These are phyloP conservation scores for Xylocopa sonorina DNA, from an alignment of 1,140 invertebrate genomes.

Conservation along the genomic window DNA sequence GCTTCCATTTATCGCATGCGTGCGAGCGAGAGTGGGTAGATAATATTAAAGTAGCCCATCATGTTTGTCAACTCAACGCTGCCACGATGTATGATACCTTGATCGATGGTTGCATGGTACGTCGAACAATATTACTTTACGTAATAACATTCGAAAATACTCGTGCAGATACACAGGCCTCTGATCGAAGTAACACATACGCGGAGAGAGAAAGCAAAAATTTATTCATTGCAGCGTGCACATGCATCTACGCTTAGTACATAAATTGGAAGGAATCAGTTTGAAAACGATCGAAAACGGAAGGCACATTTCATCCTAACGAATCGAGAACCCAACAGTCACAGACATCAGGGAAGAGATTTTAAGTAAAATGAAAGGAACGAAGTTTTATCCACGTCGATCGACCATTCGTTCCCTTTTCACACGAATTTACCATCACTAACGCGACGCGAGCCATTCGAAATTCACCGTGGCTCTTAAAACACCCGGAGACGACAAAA, in stretches of 20 bases:
- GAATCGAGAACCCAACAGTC: too few species aligned
- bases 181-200: neutral
- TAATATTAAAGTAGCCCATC: constrained; percentile 62
- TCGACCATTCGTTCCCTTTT: too few species aligned
- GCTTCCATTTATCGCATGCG: constrained; percentile 40
- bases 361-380: too few species aligned
- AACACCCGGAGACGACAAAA: neutral
- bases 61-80: constrained; percentile 66
- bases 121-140: constrained; percentile 56
- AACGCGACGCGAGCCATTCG: too few species aligned
- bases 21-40: constrained; percentile 39
- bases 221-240: too few species aligned
- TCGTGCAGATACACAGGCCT: neutral
- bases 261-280: too few species aligned
- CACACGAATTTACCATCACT: too few species aligned
- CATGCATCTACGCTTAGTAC: too few species aligned
- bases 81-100: constrained; percentile 45
- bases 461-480: neutral
- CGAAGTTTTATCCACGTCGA: too few species aligned
- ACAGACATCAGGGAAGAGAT: too few species aligned
- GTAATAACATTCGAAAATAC: constrained; percentile 45
- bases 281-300: too few species aligned
- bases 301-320: too few species aligned
- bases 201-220: neutral
- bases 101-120: constrained; percentile 60